Conservation (phyloP, 1,140 invertebrate genomes). For the Goniozus legneri region DNA sequence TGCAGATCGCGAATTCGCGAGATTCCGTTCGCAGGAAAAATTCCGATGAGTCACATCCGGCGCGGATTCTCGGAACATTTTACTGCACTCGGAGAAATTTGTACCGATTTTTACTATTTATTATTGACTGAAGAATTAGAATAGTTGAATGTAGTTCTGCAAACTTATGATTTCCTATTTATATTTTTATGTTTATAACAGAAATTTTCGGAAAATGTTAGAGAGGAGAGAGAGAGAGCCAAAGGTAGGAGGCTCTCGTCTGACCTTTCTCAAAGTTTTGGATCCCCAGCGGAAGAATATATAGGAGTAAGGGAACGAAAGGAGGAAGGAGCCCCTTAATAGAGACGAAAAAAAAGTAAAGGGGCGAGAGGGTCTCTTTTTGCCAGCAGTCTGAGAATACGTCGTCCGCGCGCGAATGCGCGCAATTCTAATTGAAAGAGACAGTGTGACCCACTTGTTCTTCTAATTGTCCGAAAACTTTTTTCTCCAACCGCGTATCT, state of each 20-base stretch:
- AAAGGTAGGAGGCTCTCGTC: conserved; percentile 19
- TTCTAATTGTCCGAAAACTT: conserved; percentile 24
- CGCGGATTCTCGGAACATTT: too few species aligned
- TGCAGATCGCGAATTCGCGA: too few species aligned
- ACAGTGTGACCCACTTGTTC: conserved; percentile 36
- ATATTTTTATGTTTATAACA: too few species aligned
- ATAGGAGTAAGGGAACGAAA: not conserved
- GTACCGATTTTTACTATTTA: too few species aligned
- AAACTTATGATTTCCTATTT: too few species aligned
- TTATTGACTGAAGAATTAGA: too few species aligned
- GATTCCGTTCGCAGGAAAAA: too few species aligned
- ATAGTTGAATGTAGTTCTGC: too few species aligned
- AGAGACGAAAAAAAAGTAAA: conserved; percentile 17
- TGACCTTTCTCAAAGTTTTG: conserved; percentile 33
- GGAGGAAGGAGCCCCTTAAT: conserved; percentile 8
- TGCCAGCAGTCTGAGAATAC: conserved; percentile 39
- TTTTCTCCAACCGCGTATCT: conserved; percentile 4
- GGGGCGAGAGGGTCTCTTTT: conserved; percentile 28
- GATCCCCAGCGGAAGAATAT: conserved; percentile 13
- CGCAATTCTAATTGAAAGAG: conserved; percentile 32
- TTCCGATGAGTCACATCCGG: too few species aligned
- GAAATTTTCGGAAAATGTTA: too few species aligned
- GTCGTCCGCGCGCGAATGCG: conserved; percentile 22
- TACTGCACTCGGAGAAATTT: too few species aligned
- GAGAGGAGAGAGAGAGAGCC: conserved; percentile 6